Base-by-base conservation (phyloP, 2,113 vertebrate genomes). In the Malurus elegans region DNA sequence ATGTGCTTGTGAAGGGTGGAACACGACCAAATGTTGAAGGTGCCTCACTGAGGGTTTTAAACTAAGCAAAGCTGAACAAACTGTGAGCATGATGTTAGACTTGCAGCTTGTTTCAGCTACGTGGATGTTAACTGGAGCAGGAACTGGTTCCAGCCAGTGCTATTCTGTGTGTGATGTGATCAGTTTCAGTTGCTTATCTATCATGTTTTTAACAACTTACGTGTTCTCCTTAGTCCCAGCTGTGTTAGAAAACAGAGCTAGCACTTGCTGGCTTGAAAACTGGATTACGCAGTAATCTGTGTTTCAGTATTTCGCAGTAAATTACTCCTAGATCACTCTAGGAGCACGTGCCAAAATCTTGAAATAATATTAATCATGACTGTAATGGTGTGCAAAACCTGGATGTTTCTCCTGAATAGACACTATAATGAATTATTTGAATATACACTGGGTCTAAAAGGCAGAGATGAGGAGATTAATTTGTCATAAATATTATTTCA, bases 211-310 rank as follows among this genome's bases (percentile, higher is more conserved):
- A 17, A 79, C 42, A 66, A 20, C 12, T 6, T 24, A 5, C 2
- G 5, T 4, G 0, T 23, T 48, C 10, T 65, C 17, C 24, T 53
- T 73, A 14, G 61, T 51, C 48, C 18, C 21, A 32, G 0, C 26
- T 45, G 9, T 58, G 8, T 28, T 26, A 38, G 61, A 64, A 64
- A 18, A 32, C 44, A 54, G 0, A 28, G 20, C 15, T 11, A 70
- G 12, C 14, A 8, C 9, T 75, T 75, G 6, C 18, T 82, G 40
- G 6, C 26, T 61, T 82, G 44, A 44, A n/a, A 76, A 31, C 23
- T 28, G 21, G 48, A 2, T 44, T 56, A 23, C 20, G 11, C 31
- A 6, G 24, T 29, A 29, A 26, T 40, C 19, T 61, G 1, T 44
- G 23, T 54, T 21, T 79, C 24, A 40, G 20, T 72, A 28, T 18